Base-by-base conservation (phyloP, 2,797 vertebrate species). In the Pantherophis alleghaniensis region DNA sequence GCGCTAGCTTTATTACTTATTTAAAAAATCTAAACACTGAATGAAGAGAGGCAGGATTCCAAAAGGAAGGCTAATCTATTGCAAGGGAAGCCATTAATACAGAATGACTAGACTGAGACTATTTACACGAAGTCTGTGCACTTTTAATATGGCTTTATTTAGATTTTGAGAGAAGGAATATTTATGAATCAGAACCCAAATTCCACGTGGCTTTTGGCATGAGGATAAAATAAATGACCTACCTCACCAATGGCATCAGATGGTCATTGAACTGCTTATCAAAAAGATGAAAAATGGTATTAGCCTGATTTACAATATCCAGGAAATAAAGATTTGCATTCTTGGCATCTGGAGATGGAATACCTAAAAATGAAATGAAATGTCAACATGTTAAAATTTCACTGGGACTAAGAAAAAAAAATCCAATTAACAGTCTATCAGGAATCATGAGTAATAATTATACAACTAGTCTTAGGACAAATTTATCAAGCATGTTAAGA, bases 201-300 rank as follows among this genome's bases (percentile, higher is more conserved):
- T 22, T 26, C 56, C 14, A 60, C 22, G 2, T 59, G 47, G 60
- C 24, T 90, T 26, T 59, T 18, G 14, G 24, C 22, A 42, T 11
- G 2, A 60, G 91, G 95, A 69, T 57, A 93, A n/a, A 95, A 79
- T 79, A 91, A 86, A 28, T 91, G 9, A 95, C 97, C 97, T 96
- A 99, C 99, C 99, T 99, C 97, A 99, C 99, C 93, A 99, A 97
- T 96, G 99, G 99, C 99, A 99, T 99, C 95, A 99, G 98, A 97
- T 99, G 99, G 98, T 99, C 99, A 96, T 99, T 99, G 97, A 99
- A 99, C 95, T 99, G 99, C 97, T 99, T 99, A 97, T 99, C 99
- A 98, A 99, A 99, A 95, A 99, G 98, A 97, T 99, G 99, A 97
- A 99, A 99, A 98, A 99, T 99, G 26, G 99, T 99, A 98, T 99